A percentile compares a stretch with the other conserved stretches of the same genome.
phyloP scores from a whole-genome alignment of 2,797 vertebrate species.

The Danio albolineatus region DNA sequence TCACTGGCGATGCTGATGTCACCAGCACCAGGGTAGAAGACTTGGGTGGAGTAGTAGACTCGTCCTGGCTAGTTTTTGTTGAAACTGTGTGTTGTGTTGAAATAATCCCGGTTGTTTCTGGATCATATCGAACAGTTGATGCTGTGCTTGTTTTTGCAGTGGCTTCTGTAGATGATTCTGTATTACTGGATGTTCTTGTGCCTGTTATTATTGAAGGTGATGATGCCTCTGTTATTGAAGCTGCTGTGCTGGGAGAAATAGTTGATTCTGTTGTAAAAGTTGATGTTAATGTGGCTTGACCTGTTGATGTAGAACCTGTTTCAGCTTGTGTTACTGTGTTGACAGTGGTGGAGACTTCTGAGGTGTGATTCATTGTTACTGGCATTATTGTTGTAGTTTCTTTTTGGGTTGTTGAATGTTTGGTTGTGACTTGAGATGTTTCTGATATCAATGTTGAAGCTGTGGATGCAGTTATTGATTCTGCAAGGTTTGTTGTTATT shows the following conservation, averaged over 20 bases:
- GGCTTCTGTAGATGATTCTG: not conserved
- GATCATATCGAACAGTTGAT: not conserved
- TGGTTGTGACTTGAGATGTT: not conserved
- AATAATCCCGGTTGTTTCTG: not conserved
- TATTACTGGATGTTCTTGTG: not conserved
- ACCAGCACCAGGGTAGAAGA: not conserved
- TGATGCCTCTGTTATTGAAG: too few relatives aligned
- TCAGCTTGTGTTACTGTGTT: not conserved
- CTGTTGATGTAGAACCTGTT: not conserved
- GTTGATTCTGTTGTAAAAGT: too few relatives aligned
- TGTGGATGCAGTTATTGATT: not conserved
- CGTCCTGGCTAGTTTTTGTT: not conserved
- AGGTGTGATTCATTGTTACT: not conserved
- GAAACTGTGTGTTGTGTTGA: not conserved
- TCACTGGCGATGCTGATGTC: not conserved
- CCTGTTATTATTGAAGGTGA: not conserved
- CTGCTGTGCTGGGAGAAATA: too few relatives aligned
- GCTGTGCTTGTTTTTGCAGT: not conserved
- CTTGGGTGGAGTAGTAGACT: not conserved
- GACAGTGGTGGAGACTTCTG: not conserved
- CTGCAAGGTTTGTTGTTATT: not conserved
- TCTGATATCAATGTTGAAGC: not conserved
- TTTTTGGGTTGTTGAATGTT: not conserved
- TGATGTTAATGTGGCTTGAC: not conserved
- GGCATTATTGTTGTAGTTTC: not conserved